phyloP scores from a whole-genome alignment of 1,140 invertebrate species.

The Heliconius melpomene region DNA sequence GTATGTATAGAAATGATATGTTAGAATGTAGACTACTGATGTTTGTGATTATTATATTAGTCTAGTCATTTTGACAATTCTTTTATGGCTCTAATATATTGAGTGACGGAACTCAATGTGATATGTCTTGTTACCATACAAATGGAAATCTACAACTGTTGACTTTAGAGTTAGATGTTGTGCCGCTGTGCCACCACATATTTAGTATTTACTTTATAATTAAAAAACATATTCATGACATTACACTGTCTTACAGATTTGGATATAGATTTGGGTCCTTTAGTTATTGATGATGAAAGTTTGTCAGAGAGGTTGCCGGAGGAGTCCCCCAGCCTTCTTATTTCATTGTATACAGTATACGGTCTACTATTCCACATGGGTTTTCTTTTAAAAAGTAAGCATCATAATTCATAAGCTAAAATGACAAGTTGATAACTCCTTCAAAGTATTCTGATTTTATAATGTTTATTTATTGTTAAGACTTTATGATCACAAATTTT shows the following conservation, averaged over 20 bases:
- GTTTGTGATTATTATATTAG: too few species aligned
- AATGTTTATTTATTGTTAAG: background rate
- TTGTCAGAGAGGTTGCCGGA: slow-evolving; percentile 63
- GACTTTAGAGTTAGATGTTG: too few species aligned
- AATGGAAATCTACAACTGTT: too few species aligned
- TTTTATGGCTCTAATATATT: too few species aligned
- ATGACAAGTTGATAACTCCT: slow-evolving; percentile 24
- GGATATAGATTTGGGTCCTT: slow-evolving; percentile 71
- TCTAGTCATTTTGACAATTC: too few species aligned
- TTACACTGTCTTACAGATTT: slow-evolving; percentile 73
- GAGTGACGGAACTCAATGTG: too few species aligned
- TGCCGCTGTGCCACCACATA: background rate
- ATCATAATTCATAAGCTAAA: slow-evolving; percentile 49
- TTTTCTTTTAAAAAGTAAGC: slow-evolving; percentile 78
- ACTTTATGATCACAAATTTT: background rate
- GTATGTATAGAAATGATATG: too few species aligned
- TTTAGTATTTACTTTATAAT: background rate
- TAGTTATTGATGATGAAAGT: slow-evolving; percentile 72
- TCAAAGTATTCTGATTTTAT: slow-evolving; percentile 12
- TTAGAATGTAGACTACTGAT: too few species aligned
- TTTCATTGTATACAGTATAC: slow-evolving; percentile 77
- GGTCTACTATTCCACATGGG: slow-evolving; percentile 80
- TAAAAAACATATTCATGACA: slow-evolving; percentile 15
- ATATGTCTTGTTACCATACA: too few species aligned
- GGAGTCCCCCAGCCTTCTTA: slow-evolving; percentile 67